Evolutionary conservation across 2,888 invertebrate genomes (phyloP), one percentile per base, ranked within the genome.

Genomic region (Tridacna gigas): DNA sequence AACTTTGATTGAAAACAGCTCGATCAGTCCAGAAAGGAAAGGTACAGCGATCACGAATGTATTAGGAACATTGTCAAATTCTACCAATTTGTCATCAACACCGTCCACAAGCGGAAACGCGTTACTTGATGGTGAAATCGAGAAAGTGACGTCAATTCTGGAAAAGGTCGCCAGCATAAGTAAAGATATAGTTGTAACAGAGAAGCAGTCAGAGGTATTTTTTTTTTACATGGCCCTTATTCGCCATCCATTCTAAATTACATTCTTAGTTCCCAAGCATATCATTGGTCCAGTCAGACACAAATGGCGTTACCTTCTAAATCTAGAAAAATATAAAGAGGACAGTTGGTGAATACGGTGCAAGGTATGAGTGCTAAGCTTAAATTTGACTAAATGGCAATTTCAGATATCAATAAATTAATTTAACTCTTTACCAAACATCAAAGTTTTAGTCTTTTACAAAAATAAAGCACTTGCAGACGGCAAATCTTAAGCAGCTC

Each of bases 141-240:
- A 78, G 51, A 82, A 78, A 63, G 78, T 82, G 0, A 82, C 82
- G 37, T 67, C 77, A 56, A 78, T 82, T 18, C 71, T 82, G 1
- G 78, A 75, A 22, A 78, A 25, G n/a, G 78, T 82, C 45, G 78
- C 69, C 11, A 61, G n/a, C 13, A 75, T 78, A 48, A 78, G 78
- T 26, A 60, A 78, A 22, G 60, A 74, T 15, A 78, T 74, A 3
- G 61, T 69, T 56, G 78, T 82, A 7, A 82, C 78, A 12, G 45
- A 67, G 5, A 51, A 74, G 13, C 82, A 82, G 26, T 20, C 78
- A 37, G 60, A 82, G 78, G 71, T 71, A 71, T 12, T 3, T 4
- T 2, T 2, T 2, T 67, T 67, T n/a, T 15, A 28, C 3, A n/a
- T 13, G 22, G 20, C 22, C 63, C 22, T 63, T 13, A 22, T 20